Evolutionary conservation across 2,888 invertebrate species (phyloP), one percentile per base, ranked within the genome.

Genomic region (Poecilobothrus nobilitatus): DNA sequence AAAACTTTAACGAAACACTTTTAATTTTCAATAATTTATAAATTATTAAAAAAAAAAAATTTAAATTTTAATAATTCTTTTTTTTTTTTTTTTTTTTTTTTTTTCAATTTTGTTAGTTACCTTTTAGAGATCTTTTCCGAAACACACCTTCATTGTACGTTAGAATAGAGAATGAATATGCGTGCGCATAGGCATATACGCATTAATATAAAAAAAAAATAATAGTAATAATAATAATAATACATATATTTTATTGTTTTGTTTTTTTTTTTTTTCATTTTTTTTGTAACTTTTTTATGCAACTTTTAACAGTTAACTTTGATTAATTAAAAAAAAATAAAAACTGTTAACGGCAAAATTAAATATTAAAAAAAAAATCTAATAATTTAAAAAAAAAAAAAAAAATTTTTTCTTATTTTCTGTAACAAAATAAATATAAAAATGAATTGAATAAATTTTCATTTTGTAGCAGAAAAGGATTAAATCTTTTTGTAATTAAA

Each of bases 61-160:
- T 53, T 12, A 69, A 72, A 71, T 67, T 67, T 73, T 73, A 72
- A 27, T 27, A 27, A 70, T 72, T 73, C 71, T 70, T 74, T 72
- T 73, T 70, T 72, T 69, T 74, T 74, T 72, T 73, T 71, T 72
- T 74, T 69, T 65, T 72, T 65, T 70, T 71, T 72, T 70, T 72
- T 71, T 73, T 71, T 72, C 75, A 75, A 73, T 74, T 78, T 76
- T 78, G 79, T 79, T 87, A 89, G 89, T 91, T 92, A 92, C 92
- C 92, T 92, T 92, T 92, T 90, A 92, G 91, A 89, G 92, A 92
- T 91, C 92, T 91, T 92, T 92, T 92, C 91, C 92, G 92, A 92
- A 92, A 92, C 89, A 92, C 91, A 89, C 92, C 92, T 92, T 82
- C 81, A 81, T 79, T 79, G 81, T 71, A 70, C 69, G 71, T 69